A percentile compares a stretch with the other conserved stretches of the same genome.
phyloP scores from a whole-genome alignment of 2,797 vertebrate species.

The Thunnus albacares region DNA sequence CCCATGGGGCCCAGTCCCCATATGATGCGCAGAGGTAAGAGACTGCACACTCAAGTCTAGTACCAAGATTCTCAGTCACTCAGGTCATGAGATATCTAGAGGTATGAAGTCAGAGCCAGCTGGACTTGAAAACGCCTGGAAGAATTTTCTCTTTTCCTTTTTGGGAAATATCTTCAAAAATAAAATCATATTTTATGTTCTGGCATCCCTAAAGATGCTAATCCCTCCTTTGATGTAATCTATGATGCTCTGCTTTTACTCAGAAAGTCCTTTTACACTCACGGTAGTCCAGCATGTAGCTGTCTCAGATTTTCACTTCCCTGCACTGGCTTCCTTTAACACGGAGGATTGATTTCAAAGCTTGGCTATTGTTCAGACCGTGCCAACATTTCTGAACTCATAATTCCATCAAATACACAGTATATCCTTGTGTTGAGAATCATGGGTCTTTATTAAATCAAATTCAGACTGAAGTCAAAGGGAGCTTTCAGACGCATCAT shows the following conservation, averaged over 20 bases:
- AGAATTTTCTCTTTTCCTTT: not conserved
- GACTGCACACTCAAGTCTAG: not conserved
- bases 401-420: not conserved
- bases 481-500: not conserved
- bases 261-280: not conserved
- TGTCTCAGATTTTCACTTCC: not conserved
- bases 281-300: not conserved
- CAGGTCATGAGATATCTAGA: not conserved
- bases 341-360: conserved; percentile 1
- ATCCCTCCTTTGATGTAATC: not conserved
- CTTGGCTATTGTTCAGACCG: not conserved
- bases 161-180: not conserved
- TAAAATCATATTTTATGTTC: not conserved
- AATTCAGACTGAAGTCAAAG: not conserved
- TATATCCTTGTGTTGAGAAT: not conserved
- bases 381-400: not conserved
- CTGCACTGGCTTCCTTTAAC: not conserved
- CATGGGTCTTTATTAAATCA: no score
- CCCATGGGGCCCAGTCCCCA: conserved; percentile 93
- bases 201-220: not conserved
- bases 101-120: not conserved
- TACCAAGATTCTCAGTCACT: not conserved
- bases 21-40: conserved; percentile 91
- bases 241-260: not conserved
- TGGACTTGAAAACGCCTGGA: not conserved